Evolutionary conservation across 2,888 invertebrate species (phyloP).

Genomic region (Metopia argyrocephala): DNA sequence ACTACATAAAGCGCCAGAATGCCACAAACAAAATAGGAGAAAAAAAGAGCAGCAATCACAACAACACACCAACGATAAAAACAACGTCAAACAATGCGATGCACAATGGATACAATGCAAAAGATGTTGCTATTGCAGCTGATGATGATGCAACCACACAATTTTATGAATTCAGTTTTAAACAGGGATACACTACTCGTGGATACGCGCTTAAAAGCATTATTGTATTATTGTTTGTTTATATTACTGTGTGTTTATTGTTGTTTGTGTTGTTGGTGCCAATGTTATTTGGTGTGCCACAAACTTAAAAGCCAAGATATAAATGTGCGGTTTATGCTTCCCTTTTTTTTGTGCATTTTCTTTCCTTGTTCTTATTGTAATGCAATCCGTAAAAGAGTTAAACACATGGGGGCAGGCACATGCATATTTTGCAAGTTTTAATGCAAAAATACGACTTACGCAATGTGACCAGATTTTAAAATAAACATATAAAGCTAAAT

Average conservation of each 20-base stretch:
- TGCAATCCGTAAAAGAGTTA: background rate
- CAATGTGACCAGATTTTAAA: too few relatives aligned
- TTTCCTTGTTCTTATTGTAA: background rate
- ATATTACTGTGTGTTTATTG: background rate
- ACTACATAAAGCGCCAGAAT: conserved; percentile 38
- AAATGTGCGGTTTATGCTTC: conserved; percentile 18
- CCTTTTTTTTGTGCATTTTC: background rate
- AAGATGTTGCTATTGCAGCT: conserved; percentile 1
- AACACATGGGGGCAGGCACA: background rate
- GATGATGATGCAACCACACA: conserved; percentile 35
- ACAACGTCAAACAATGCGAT: background rate
- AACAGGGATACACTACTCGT: conserved; percentile 3
- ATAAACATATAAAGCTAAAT: too few relatives aligned
- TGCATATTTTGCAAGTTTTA: too few relatives aligned
- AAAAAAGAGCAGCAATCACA: conserved; percentile 1
- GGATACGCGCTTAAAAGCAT: conserved; percentile 6
- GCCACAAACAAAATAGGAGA: background rate
- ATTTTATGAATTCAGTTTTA: conserved; percentile 41
- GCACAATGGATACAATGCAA: conserved; percentile 28
- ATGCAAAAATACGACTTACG: too few relatives aligned
- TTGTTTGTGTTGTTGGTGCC: background rate
- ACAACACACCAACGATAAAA: background rate
- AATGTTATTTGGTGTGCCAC: background rate
- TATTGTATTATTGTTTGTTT: background rate
- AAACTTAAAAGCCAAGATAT: background rate